Evolutionary conservation across 2,113 vertebrate genomes (phyloP).

Genomic region (Entosphenus tridentatus): DNA sequence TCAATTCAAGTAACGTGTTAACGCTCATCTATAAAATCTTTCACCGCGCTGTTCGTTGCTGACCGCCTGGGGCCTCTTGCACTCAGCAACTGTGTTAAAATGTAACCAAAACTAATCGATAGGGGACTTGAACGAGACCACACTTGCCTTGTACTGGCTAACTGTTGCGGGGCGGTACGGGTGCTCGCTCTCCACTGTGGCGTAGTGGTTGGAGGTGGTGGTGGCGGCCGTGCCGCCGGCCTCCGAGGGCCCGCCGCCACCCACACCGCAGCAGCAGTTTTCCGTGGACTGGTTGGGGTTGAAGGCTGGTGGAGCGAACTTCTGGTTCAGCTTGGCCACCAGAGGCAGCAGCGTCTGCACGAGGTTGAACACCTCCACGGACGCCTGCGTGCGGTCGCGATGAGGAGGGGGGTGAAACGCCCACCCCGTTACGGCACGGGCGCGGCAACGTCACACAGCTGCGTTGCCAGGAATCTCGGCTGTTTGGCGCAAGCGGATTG

Average conservation of each 20-base stretch:
- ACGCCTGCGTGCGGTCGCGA: constrained; percentile 31
- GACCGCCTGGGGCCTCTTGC: no score
- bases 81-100: neutral
- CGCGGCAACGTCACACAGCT: no score
- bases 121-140: neutral
- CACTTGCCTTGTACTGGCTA: constrained; percentile 64
- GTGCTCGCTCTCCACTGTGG: constrained; percentile 83
- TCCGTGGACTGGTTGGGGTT: constrained; percentile 97
- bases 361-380: constrained; percentile 84
- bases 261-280: constrained; percentile 20
- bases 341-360: constrained; percentile 81
- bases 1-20: no score
- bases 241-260: constrained; percentile 74
- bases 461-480: no score
- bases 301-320: constrained; percentile 86
- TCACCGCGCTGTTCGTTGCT: no score
- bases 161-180: constrained; percentile 81
- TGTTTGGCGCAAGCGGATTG: no score
- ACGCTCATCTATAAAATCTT: no score
- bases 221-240: constrained; percentile 84
- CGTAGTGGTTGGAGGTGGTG: constrained; percentile 83
- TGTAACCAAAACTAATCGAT: neutral
- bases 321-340: constrained; percentile 85
- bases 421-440: no score
- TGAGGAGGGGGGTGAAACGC: no score